Percentiles rank a stretch among this genome's conserved stretches.
Evolutionary conservation across 2,113 vertebrate species (phyloP).

Genomic region (Callopanchax toddi): DNA sequence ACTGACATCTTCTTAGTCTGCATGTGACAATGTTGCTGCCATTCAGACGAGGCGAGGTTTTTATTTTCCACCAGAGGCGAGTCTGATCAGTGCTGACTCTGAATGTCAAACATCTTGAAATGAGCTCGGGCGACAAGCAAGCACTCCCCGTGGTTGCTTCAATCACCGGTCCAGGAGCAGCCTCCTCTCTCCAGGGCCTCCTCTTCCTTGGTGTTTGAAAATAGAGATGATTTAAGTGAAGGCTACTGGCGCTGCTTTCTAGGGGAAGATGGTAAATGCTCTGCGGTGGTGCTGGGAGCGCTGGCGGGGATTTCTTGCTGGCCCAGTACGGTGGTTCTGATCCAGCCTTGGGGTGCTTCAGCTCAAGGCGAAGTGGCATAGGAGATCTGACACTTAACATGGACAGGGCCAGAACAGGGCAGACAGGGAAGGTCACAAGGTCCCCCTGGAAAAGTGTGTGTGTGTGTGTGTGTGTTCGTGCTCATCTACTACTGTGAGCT

Average conservation of each 20-base stretch:
- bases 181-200: conserved; percentile 31
- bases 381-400: conserved; percentile 65
- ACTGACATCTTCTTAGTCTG: conserved; percentile 56
- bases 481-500: conserved; percentile 11
- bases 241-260: conserved; percentile 24
- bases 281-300: conserved; percentile 2
- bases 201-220: conserved; percentile 34
- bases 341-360: conserved; percentile 25
- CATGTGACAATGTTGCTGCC: conserved; percentile 57
- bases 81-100: conserved; percentile 37
- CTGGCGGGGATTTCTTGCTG: conserved; percentile 33
- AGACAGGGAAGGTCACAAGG: conserved; percentile 70
- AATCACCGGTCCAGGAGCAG: conserved; percentile 37
- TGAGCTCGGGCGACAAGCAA: conserved; percentile 47
- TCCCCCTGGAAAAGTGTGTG: conserved; percentile 47
- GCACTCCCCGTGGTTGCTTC: conserved; percentile 50
- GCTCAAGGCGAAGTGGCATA: conserved; percentile 40
- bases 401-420: conserved; percentile 47
- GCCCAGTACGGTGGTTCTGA: conserved; percentile 42
- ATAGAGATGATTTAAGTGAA: conserved; percentile 39
- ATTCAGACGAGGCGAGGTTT: conserved; percentile 46
- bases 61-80: conserved; percentile 49
- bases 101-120: conserved; percentile 49
- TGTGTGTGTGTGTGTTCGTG: conserved; percentile 24
- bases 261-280: conserved; percentile 13